A percentile compares a stretch with the other conserved stretches of the same genome.
phyloP scores from a whole-genome alignment of 2,113 vertebrate species.

The Syngnathus scovelli region DNA sequence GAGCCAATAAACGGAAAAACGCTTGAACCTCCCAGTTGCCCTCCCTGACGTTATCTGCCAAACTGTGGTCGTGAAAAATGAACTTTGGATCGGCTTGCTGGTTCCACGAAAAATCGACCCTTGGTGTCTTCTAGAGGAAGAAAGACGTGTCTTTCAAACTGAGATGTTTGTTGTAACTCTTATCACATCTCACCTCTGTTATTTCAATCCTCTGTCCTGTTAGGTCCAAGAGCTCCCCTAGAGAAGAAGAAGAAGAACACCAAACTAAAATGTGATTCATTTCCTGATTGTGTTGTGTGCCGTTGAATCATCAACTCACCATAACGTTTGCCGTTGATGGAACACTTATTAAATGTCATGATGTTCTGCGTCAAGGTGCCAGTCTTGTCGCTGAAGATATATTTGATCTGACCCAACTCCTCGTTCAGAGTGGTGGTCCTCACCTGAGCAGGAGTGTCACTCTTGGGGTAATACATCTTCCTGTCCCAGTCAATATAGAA shows the following conservation, averaged over 20 bases:
- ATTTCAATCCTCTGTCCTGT: conserved; percentile 72
- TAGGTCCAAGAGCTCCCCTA: conserved; percentile 75
- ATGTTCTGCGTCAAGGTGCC: conserved; percentile 96
- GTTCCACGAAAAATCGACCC: conserved; percentile 87
- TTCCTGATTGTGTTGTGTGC: no score
- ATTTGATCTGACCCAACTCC: conserved; percentile 93
- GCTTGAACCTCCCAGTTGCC: conserved; percentile 60
- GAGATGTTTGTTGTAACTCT: background rate
- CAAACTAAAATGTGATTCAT: background rate
- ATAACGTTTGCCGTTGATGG: conserved; percentile 83
- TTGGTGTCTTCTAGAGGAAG: conserved; percentile 73
- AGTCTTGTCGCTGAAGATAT: conserved; percentile 96
- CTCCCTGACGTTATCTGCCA: conserved; percentile 77
- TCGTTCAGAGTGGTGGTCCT: conserved; percentile 93
- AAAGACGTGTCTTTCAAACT: background rate
- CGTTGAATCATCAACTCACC: conserved; percentile 61
- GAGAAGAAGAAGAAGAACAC: background rate
- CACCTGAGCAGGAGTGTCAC: conserved; percentile 81
- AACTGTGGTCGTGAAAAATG: conserved; percentile 81
- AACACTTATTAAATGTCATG: conserved; percentile 93
- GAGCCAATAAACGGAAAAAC: conserved; percentile 87
- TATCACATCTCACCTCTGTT: conserved; percentile 75
- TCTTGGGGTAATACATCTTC: conserved; percentile 87
- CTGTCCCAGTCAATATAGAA: conserved; percentile 93
- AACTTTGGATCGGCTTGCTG: conserved; percentile 81